Evolutionary conservation across 2,888 invertebrate genomes (phyloP).

Genomic region (Metellina segmentata): DNA sequence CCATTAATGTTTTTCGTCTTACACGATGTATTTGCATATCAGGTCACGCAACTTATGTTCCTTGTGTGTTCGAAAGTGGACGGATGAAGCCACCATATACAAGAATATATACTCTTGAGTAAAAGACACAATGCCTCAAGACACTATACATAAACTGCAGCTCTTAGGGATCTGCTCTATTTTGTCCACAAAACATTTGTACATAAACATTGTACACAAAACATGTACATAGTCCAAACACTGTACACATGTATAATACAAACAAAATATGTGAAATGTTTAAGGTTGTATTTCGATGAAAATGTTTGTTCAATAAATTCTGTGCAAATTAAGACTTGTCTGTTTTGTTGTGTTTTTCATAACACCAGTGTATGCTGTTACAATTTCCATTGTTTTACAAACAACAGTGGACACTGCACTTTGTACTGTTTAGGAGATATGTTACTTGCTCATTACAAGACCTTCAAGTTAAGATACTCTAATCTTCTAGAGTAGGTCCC

Average conservation of each 20-base stretch:
- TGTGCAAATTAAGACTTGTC: conserved; percentile 57
- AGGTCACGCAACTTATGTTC: conserved; percentile 31
- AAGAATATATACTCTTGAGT: conserved; percentile 40
- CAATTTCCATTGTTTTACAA: no score
- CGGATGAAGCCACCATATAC: conserved; percentile 58
- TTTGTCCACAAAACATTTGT: conserved; percentile 75
- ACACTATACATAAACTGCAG: conserved; percentile 66
- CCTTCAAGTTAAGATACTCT: no score
- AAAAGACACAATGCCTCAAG: conserved; percentile 51
- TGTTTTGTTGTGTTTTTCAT: no score
- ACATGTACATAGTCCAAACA: conserved; percentile 76
- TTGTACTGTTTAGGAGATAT: no score
- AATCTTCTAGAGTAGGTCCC: no score
- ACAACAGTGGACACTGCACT: no score
- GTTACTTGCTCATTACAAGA: no score
- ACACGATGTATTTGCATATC: conserved; percentile 5
- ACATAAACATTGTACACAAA: conserved; percentile 76
- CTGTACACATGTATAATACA: conserved; percentile 76
- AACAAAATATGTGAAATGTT: conserved; percentile 64
- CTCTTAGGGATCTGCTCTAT: conserved; percentile 48
- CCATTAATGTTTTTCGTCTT: neutral
- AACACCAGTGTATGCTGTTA: no score
- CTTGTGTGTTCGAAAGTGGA: conserved; percentile 37
- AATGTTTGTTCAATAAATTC: conserved; percentile 75
- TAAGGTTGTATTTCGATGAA: conserved; percentile 64